Evolutionary conservation across 2,888 invertebrate genomes (phyloP), one percentile per base, ranked within the genome.

Genomic region (Ectemnius continuus): DNA sequence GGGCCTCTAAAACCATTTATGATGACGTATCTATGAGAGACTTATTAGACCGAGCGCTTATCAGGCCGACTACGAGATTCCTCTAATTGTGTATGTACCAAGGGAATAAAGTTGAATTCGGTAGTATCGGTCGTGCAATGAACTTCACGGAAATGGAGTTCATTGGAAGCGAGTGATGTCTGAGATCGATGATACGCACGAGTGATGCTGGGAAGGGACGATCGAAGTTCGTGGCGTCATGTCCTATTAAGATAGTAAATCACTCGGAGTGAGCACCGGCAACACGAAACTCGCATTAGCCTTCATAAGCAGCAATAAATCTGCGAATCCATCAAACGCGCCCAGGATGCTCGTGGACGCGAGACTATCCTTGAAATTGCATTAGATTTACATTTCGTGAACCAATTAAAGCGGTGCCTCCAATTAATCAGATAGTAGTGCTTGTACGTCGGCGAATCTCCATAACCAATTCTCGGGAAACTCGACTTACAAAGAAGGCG

Each of bases 201-300:
- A 46, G 61, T 63, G 75, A 80, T 75, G 28, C 56, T 36, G 58
- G 61, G 71, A 64, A 23, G 63, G 23, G 76, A 74, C 60, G 75
- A 76, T 69, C 60, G 75, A 82, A 75, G 82, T 74, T 70, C 75
- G 67, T 36, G 65, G 70, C 77, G 78, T 76, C 81, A 58, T 61
- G 74, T 76, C 67, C 73, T 73, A 80, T 83, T 82, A 82, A 83
- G 84, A 82, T 77, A 73, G 63, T 76, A 79, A 82, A 80, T 82
- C 73, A 75, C 67, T 61, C 5, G 36, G 36, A 36, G 36, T 28
- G 58, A 13, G 46, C 66, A 61, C 70, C 46, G 56, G 52, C 45
- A 77, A 83, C 80, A 82, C 73, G 83, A 83, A 80, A 83, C 48
- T 77, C 74, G 68, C 84, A 83, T 83, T 83, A 83, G 60, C 73